Evolutionary conservation across 1,140 invertebrate species (phyloP), one percentile per base, ranked within the genome.

Genomic region (Phocides pigmalion): DNA sequence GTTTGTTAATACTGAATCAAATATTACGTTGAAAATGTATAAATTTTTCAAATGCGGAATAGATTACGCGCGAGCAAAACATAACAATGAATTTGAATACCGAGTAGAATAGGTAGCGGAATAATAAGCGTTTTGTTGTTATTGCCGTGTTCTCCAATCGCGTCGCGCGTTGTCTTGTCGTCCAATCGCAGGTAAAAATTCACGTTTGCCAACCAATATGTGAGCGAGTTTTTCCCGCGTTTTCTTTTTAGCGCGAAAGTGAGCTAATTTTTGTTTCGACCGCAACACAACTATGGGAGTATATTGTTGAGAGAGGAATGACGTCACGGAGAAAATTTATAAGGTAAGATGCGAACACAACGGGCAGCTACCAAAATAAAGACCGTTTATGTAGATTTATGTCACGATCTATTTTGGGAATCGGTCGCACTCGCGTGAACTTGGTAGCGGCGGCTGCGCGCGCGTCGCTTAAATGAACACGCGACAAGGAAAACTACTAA

Each of bases 381-480:
- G 72, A 73, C 77, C 79, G 84, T 86, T 89, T 87, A 87, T 86
- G 83, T 79, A 86, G 81, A 87, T 89, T 87, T 86, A 86, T 86
- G 84, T 89, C 84, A 86, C 75, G 74, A 51, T 86, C 82, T 87
- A 89, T 89, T 87, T 87, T 74, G 39, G 75, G 75, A 79, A 47
- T 66, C 72, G 74, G 66, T 59, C 66, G 73, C 70, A 73, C 50
- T 65, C 62, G 74, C 79, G 74, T 86, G 79, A 84, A 82, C 79
- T 86, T 86, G 81, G 63, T 59, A 73, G 74, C 64, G 54, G 51
- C 51, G 53, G 63, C 25, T 68, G 61, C 64, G 64, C 64, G 46
- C 41, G 69, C 62, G 35, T 17, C 17, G 14, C 41, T 62, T 37
- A 62, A 44, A 58, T 54, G 50, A 59, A 64, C 56, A 54, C 42